A percentile compares a stretch with the other conserved stretches of the same genome.
These are phyloP conservation scores for Clostera curtula DNA, from an alignment of 2,888 invertebrate genomes.

Conservation along the genomic window DNA sequence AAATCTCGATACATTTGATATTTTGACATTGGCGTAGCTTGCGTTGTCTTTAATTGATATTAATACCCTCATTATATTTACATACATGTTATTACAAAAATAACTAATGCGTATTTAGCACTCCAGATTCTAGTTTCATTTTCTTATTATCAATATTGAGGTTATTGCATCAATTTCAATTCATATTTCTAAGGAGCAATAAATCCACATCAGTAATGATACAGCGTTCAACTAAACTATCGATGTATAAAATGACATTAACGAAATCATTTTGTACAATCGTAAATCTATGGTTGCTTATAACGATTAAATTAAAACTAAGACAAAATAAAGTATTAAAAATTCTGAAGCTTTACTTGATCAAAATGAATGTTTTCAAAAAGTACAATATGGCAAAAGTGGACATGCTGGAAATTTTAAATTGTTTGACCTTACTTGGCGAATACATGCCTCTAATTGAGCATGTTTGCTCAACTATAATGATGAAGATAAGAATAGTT, in stretches of 20 bases:
- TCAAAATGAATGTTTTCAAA: constrained; percentile 11
- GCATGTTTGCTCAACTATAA: constrained; percentile 19
- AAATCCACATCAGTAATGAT: not conserved
- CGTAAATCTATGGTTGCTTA: constrained; percentile 2
- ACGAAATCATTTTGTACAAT: not conserved
- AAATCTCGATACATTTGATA: too few relatives aligned
- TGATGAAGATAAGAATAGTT: constrained; percentile 18
- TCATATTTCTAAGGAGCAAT: not conserved
- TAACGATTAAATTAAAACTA: constrained; percentile 1
- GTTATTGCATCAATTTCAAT: not conserved
- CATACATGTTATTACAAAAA: too few relatives aligned
- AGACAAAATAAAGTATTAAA: constrained; percentile 2
- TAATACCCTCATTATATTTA: too few relatives aligned
- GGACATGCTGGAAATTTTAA: constrained; percentile 28
- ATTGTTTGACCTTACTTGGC: constrained; percentile 19
- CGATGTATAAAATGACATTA: not conserved
- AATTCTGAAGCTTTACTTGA: constrained; percentile 6
- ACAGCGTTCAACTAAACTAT: not conserved
- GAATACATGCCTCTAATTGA: constrained; percentile 40
- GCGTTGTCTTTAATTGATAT: too few relatives aligned
- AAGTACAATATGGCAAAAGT: constrained; percentile 18
- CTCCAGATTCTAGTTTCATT: too few relatives aligned
- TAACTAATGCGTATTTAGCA: constrained; percentile 1
- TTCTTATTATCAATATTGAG: too few relatives aligned
- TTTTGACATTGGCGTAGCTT: too few relatives aligned